Conservation (phyloP, 2,113 vertebrate species). For the Nibea albiflora region DNA sequence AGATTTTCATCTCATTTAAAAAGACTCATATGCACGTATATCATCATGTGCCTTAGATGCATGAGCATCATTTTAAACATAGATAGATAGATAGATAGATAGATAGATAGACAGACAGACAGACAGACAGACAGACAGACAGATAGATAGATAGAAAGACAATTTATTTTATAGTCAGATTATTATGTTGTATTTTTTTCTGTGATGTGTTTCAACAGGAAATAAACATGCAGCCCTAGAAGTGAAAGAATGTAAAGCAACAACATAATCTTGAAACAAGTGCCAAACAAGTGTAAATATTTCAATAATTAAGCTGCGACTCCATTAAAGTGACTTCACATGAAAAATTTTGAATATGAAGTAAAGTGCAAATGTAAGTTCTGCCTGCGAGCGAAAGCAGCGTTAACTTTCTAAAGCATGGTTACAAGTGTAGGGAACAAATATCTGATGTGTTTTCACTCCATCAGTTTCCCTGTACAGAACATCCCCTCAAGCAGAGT, state of each 20-base stretch:
- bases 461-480: conserved; percentile 48
- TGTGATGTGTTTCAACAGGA: background rate
- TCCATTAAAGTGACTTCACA: background rate
- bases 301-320: conserved; percentile 13
- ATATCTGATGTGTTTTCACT: conserved; percentile 49
- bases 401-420: conserved; percentile 7
- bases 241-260: background rate
- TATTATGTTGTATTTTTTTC: background rate
- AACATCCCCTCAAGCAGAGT: conserved; percentile 52
- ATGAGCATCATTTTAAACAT: background rate
- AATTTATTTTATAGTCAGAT: background rate
- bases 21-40: background rate
- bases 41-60: background rate
- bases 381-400: conserved; percentile 6
- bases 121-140: background rate
- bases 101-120: background rate
- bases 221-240: background rate
- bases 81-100: background rate
- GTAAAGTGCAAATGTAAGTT: background rate
- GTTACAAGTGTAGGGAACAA: conserved; percentile 30
- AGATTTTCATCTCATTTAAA: conserved; percentile 21
- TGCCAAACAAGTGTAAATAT: background rate
- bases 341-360: conserved; percentile 1
- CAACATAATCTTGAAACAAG: background rate
- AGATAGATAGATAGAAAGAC: conserved; percentile 4